Evolutionary conservation across 2,888 invertebrate genomes (phyloP).

Genomic region (Abscondita cerata): DNA sequence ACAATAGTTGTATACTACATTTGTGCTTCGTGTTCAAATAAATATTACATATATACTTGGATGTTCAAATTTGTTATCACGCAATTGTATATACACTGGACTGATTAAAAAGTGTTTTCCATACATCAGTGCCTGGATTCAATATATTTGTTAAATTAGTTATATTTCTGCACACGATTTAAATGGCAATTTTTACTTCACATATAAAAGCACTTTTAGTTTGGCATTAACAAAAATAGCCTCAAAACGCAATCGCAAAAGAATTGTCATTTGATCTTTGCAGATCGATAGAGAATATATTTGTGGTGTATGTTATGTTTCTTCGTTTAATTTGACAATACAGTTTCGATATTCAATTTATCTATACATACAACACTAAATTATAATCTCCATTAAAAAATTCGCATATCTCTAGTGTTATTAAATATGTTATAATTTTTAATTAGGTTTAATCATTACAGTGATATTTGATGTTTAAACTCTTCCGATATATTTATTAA

Average conservation of each 20-base stretch:
- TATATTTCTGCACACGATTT: background rate
- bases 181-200: background rate
- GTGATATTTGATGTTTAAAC: constrained; percentile 54
- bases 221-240: background rate
- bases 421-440: constrained; percentile 8
- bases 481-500: constrained; percentile 53
- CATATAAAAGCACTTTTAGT: background rate
- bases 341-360: background rate
- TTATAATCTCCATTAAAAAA: constrained; percentile 11
- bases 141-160: constrained; percentile 10
- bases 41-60: constrained; percentile 5
- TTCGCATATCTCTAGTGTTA: constrained; percentile 9
- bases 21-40: constrained; percentile 19
- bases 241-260: no score
- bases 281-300: constrained; percentile 10
- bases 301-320: constrained; percentile 17
- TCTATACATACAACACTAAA: constrained; percentile 17
- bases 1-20: constrained; percentile 11
- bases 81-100: constrained; percentile 53
- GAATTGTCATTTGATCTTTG: background rate
- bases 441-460: constrained; percentile 42
- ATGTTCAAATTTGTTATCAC: constrained; percentile 38
- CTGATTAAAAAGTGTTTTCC: constrained; percentile 51
- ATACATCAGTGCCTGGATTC: constrained; percentile 55
- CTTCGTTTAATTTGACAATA: constrained; percentile 11